Base-by-base conservation (phyloP, 1,140 invertebrate genomes). In the Agraylea sexmaculata region DNA sequence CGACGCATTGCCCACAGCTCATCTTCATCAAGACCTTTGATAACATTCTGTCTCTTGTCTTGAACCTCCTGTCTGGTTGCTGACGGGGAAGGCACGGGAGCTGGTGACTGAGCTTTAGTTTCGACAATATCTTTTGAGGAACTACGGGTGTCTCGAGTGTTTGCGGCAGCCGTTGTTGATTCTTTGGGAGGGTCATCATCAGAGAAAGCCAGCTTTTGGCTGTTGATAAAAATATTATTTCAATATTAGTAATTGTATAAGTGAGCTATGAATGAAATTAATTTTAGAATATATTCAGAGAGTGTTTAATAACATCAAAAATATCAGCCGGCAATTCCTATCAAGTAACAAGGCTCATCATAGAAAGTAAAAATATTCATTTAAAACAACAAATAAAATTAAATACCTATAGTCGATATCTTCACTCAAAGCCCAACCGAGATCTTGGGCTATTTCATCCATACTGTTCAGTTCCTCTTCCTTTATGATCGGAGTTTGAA, bases 331-430 rank as follows among this genome's bases (percentile, higher is more conserved):
- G 12, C n/a, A 35, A 16, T 12, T 11, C 13, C 33, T 18, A n/a
- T n/a, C n/a, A n/a, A n/a, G n/a, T n/a, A n/a, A n/a, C n/a, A n/a
- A n/a, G n/a, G n/a, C n/a, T 15, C 12, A 2, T 40, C 16, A 23
- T 18, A 20, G 40, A 33, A 22, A 12, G 11, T 12, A 32, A 10
- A 20, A 42, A 7, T 34, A 27, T 29, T 32, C 13, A 12, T 30
- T 40, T 2, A 21, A 30, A 16, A n/a, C 8, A 15, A 8, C 4
- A 30, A 7, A 37, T 12, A 47, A 28, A 20, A 16, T 17, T 35
- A 66, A 67, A 66, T 53, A 80, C 77, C 90, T 89, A 59, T 93
- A 95, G 66, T 94, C 90, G 56, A 94, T 88, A 57, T 92, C 87
- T 60, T 89, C 87, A 46, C 89, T 79, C 45, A 79, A 78, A 17